phyloP scores from a whole-genome alignment of 2,113 vertebrate genomes.

The Ochotona princeps region DNA sequence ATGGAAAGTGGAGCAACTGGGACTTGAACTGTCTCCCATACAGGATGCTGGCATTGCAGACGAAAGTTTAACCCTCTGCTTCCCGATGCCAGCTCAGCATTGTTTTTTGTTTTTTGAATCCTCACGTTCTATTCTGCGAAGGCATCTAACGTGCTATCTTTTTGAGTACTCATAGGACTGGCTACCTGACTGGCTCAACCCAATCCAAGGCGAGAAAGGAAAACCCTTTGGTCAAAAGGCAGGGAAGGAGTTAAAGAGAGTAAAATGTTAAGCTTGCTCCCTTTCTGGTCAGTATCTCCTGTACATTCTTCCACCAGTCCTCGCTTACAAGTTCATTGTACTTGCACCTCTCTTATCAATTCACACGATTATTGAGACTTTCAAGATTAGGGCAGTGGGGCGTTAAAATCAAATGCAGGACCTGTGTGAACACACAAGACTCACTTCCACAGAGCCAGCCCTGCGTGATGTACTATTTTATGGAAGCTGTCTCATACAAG shows the following conservation, averaged over 20 bases:
- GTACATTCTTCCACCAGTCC: not conserved
- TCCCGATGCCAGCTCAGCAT: too few relatives aligned
- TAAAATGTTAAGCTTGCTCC: not conserved
- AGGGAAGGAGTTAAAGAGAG: not conserved
- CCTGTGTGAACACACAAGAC: not conserved
- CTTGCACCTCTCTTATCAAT: slow-evolving; percentile 3
- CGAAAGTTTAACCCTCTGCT: too few relatives aligned
- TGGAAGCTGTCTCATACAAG: not conserved
- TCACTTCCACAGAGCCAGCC: not conserved
- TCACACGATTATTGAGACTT: slow-evolving; percentile 25
- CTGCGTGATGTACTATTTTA: not conserved
- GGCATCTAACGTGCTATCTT: not conserved
- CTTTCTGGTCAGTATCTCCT: not conserved
- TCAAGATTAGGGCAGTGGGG: not conserved
- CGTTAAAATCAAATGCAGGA: not conserved
- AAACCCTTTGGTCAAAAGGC: not conserved
- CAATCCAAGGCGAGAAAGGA: slow-evolving; percentile 18
- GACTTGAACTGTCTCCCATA: too few relatives aligned
- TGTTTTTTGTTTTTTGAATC: too few relatives aligned
- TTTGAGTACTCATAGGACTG: not conserved
- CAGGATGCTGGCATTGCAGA: too few relatives aligned
- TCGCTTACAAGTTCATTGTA: not conserved
- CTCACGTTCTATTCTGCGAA: not conserved
- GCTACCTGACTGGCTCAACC: not conserved
- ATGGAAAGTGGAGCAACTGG: too few relatives aligned